Evolutionary conservation across 2,888 invertebrate species (phyloP).

Genomic region (Mycogona germanica): DNA sequence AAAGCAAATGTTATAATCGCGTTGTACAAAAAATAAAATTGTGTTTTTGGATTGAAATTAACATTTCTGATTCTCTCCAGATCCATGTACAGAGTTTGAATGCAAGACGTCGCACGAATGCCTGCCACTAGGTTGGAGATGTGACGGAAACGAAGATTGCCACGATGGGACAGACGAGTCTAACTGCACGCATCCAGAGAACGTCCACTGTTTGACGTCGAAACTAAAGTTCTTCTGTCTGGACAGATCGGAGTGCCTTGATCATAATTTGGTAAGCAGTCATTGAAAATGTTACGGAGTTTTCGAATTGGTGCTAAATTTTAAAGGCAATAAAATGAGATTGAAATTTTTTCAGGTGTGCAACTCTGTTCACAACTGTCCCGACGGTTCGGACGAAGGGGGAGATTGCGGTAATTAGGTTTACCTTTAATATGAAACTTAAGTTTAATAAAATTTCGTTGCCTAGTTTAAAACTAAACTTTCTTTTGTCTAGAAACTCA

Average conservation of each 20-base stretch:
- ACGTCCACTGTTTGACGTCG: not conserved
- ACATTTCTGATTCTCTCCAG: slow-evolving; percentile 19
- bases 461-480: not conserved
- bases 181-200: slow-evolving; percentile 19
- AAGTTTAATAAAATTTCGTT: not conserved
- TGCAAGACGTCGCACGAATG: slow-evolving; percentile 41
- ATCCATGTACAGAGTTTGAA: slow-evolving; percentile 41
- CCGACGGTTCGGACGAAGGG: slow-evolving; percentile 50
- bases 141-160: slow-evolving; percentile 41
- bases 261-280: slow-evolving; percentile 33
- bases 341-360: too few species aligned
- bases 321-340: too few species aligned
- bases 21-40: too few species aligned
- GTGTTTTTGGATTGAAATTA: too few species aligned
- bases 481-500: slow-evolving; percentile 6
- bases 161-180: slow-evolving; percentile 25
- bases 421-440: not conserved
- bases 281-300: too few species aligned
- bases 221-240: slow-evolving; percentile 13
- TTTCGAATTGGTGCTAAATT: too few species aligned
- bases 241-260: slow-evolving; percentile 37
- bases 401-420: slow-evolving; percentile 23
- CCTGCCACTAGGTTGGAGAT: slow-evolving; percentile 24
- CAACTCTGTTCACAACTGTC: slow-evolving; percentile 43
- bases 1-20: too few species aligned